Conservation (phyloP, 2,113 vertebrate species). For the Galbula dea region DNA sequence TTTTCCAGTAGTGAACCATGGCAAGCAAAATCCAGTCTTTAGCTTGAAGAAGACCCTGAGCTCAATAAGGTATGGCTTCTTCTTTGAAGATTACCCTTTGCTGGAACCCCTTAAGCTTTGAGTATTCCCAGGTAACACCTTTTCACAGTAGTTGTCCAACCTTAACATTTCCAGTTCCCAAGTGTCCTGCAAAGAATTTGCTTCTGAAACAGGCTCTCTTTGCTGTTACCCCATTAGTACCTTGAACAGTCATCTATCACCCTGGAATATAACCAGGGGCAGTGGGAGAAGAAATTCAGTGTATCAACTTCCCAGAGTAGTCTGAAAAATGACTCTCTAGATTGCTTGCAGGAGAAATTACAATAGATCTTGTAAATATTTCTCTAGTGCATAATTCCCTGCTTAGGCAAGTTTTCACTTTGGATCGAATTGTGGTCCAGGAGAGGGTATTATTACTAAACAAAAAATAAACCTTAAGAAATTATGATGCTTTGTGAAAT, state of each 20-base stretch:
- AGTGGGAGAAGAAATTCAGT: neutral
- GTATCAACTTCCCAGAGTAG: neutral
- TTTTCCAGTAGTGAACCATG: neutral
- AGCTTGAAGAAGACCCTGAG: neutral
- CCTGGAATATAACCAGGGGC: neutral
- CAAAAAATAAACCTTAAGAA: constrained; percentile 62
- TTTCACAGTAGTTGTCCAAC: neutral
- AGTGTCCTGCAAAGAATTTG: neutral
- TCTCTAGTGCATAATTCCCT: constrained; percentile 72
- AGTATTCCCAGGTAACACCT: neutral
- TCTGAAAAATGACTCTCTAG: constrained; percentile 49
- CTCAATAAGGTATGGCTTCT: neutral
- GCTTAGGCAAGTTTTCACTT: constrained; percentile 71
- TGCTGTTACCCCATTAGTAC: neutral
- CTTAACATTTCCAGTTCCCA: neutral
- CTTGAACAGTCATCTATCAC: neutral
- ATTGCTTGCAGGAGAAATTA: constrained; percentile 53
- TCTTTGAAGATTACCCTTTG: neutral
- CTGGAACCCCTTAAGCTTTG: neutral
- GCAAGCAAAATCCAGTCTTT: neutral
- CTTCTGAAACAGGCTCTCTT: neutral
- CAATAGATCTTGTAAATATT: constrained; percentile 73
- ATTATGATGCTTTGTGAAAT: constrained; percentile 70
- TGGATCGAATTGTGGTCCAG: constrained; percentile 64
- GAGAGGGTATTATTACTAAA: constrained; percentile 45